Evolutionary conservation across 2,888 invertebrate genomes (phyloP).

Genomic region (Pammene fasciana): DNA sequence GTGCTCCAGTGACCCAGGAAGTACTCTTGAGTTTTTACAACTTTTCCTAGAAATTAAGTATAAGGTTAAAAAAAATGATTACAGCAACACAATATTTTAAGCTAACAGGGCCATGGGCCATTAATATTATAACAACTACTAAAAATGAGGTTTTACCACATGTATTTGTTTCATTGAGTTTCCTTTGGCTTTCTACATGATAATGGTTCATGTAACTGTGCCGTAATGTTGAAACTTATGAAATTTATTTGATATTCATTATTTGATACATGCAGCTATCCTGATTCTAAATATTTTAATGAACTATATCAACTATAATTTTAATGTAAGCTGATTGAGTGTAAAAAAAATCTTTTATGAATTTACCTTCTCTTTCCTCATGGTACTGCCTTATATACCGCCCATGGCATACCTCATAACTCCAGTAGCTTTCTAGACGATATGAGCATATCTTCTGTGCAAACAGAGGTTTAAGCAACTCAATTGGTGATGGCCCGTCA

Average conservation of each 20-base stretch:
- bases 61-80: background rate
- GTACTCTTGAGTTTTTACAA: slow-evolving; percentile 92
- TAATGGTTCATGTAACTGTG: too few relatives aligned
- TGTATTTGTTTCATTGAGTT: too few relatives aligned
- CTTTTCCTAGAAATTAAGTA: slow-evolving; percentile 82
- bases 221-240: too few relatives aligned
- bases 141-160: too few relatives aligned
- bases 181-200: too few relatives aligned
- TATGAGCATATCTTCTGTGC: slow-evolving; percentile 92
- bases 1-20: slow-evolving; percentile 91
- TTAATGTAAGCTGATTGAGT: background rate
- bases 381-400: slow-evolving; percentile 96
- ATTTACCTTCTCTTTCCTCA: slow-evolving; percentile 92
- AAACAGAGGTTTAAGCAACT: slow-evolving; percentile 90
- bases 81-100: too few relatives aligned
- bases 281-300: too few relatives aligned
- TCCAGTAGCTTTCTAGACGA: slow-evolving; percentile 96
- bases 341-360: background rate
- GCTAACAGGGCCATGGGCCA: too few relatives aligned
- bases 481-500: slow-evolving; percentile 89
- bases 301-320: background rate
- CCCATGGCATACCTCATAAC: slow-evolving; percentile 98
- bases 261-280: too few relatives aligned
- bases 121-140: too few relatives aligned
- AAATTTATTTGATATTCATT: too few relatives aligned